Percentiles rank a stretch among this genome's conserved stretches.
Evolutionary conservation across 2,113 vertebrate genomes (phyloP).

Genomic region (Okapia johnstoni): DNA sequence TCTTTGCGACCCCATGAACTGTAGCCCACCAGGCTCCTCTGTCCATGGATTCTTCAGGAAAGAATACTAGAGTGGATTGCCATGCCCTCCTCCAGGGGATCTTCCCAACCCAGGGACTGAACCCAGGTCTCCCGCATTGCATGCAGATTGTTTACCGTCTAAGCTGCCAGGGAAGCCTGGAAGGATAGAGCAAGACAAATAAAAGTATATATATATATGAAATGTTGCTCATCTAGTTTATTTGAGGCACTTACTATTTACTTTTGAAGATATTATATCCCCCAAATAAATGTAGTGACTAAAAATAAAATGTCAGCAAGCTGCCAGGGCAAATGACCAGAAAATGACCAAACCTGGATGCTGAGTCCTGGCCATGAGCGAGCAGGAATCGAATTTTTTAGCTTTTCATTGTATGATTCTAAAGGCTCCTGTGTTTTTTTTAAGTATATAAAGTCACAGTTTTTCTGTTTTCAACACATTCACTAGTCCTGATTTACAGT

Average conservation of each 20-base stretch:
- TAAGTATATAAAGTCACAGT: not conserved
- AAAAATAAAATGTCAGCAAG: not conserved
- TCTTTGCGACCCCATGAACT: not conserved
- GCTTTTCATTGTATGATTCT: constrained; percentile 19
- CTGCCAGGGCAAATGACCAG: not conserved
- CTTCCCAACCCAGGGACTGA: not conserved
- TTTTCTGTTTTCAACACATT: constrained; percentile 64
- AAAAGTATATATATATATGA: not conserved
- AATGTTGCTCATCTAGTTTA: not conserved
- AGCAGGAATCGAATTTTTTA: not conserved
- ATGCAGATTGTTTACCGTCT: accelerated
- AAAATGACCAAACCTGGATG: not conserved
- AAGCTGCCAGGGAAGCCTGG: not conserved
- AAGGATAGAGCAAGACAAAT: not conserved
- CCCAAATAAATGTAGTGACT: not conserved
- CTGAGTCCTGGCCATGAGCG: not conserved
- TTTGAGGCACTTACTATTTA: not conserved
- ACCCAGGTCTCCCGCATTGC: not conserved
- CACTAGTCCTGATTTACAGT: constrained; percentile 78
- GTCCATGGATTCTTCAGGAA: not conserved
- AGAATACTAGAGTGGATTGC: not conserved
- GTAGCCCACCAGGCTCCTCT: not conserved
- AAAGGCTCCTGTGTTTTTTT: not conserved
- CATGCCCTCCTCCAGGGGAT: not conserved
- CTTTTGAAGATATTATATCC: not conserved